Evolutionary conservation across 37 sponge, comb jelly and placozoan species (phyloP).

Genomic region (Oopsacas minuta): DNA sequence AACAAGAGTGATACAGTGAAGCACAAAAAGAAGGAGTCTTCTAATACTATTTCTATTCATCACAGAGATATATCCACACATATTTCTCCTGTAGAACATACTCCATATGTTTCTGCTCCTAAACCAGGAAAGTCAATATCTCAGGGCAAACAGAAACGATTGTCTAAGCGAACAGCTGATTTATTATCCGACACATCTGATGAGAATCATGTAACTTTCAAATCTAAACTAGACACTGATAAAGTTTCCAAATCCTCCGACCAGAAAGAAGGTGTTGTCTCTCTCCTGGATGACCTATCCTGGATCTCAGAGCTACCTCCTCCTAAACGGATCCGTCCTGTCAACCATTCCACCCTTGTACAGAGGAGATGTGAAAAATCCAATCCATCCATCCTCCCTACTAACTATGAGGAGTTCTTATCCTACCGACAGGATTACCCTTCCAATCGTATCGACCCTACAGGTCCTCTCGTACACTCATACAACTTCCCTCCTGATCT

Average conservation of each 20-base stretch:
- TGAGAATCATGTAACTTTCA: not conserved
- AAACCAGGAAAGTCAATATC: not conserved
- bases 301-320: not conserved
- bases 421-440: not conserved
- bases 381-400: not conserved
- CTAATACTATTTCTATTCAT: not conserved
- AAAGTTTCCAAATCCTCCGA: not conserved
- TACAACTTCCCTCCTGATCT: not conserved
- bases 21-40: not conserved
- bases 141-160: not conserved
- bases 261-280: not conserved
- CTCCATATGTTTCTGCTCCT: not conserved
- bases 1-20: not conserved
- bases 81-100: not conserved
- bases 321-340: not conserved
- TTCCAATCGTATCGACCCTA: not conserved
- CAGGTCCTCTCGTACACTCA: not conserved
- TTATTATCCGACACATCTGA: not conserved
- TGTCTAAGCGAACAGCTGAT: not conserved
- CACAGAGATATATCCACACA: not conserved
- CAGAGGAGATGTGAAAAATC: not conserved
- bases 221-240: not conserved
- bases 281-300: not conserved
- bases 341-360: not conserved
- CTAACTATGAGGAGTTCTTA: not conserved